These are phyloP conservation scores for Malurus melanocephalus DNA, from an alignment of 2,113 vertebrate species.

Conservation along the genomic window DNA sequence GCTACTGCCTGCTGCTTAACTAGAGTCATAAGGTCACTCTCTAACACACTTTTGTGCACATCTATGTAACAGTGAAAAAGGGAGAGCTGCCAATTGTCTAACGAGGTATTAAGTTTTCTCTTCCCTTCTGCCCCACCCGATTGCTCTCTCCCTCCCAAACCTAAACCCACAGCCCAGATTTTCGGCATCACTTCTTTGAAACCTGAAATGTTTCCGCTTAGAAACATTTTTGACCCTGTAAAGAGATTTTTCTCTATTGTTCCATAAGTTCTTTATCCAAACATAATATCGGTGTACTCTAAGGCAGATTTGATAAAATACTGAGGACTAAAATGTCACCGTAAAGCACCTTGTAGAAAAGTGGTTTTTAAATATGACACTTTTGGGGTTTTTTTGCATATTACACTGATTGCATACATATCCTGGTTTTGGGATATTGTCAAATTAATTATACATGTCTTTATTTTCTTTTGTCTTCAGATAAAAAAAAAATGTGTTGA, in stretches of 20 bases:
- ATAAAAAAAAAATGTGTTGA: background rate
- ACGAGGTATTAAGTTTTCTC: background rate
- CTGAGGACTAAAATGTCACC: background rate
- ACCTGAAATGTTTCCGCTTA: background rate
- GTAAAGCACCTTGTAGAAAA: background rate
- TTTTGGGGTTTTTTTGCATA: background rate
- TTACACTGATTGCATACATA: background rate
- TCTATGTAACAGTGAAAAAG: background rate
- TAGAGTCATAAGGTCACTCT: background rate
- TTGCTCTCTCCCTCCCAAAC: background rate
- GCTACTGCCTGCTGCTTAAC: conserved; percentile 6
- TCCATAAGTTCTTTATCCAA: background rate
- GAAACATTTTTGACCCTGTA: background rate
- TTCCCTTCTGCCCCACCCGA: background rate
- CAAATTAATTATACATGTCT: background rate
- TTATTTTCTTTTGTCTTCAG: background rate
- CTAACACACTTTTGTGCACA: background rate
- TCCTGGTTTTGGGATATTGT: background rate
- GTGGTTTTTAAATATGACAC: rapidly evolving
- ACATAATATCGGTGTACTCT: background rate
- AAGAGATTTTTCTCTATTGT: background rate
- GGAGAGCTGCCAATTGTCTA: background rate
- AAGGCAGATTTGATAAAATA: background rate
- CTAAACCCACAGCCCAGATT: background rate
- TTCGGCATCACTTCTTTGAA: background rate